Conservation (phyloP, 2,888 invertebrate genomes). For the Hedya salicella region DNA sequence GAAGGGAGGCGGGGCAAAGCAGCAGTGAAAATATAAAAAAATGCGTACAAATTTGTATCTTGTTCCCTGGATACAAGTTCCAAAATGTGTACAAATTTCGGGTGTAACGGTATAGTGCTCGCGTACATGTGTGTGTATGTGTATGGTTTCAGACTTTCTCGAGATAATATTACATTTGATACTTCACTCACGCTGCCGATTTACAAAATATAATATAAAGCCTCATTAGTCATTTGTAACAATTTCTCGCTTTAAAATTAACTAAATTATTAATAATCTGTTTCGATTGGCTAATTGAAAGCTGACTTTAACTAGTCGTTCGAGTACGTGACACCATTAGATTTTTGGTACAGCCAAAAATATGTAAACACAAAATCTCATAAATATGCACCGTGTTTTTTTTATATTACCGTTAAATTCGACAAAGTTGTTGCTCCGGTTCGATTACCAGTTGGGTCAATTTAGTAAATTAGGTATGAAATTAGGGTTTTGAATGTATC, state of each 20-base stretch:
- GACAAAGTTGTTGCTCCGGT: too few relatives aligned
- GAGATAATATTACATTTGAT: neutral
- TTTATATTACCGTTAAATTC: too few relatives aligned
- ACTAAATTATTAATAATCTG: slow-evolving; percentile 1
- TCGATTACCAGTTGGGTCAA: too few relatives aligned
- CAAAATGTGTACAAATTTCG: neutral
- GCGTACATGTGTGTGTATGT: neutral
- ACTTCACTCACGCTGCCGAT: neutral
- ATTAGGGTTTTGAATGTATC: too few relatives aligned
- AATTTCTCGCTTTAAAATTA: neutral
- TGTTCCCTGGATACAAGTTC: neutral
- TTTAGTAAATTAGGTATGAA: too few relatives aligned
- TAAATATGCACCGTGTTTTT: too few relatives aligned
- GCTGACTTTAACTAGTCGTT: too few relatives aligned
- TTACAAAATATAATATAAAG: neutral
- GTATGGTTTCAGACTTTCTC: neutral
- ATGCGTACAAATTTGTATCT: neutral
- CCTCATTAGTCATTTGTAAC: neutral
- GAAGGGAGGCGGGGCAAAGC: too few relatives aligned
- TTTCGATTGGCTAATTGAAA: neutral
- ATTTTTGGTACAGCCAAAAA: too few relatives aligned
- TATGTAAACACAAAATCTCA: too few relatives aligned
- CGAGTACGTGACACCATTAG: too few relatives aligned
- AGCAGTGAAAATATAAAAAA: too few relatives aligned
- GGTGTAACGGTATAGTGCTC: neutral